These are phyloP conservation scores for Neodiprion pinetum DNA, from an alignment of 1,140 invertebrate species.

Conservation along the genomic window DNA sequence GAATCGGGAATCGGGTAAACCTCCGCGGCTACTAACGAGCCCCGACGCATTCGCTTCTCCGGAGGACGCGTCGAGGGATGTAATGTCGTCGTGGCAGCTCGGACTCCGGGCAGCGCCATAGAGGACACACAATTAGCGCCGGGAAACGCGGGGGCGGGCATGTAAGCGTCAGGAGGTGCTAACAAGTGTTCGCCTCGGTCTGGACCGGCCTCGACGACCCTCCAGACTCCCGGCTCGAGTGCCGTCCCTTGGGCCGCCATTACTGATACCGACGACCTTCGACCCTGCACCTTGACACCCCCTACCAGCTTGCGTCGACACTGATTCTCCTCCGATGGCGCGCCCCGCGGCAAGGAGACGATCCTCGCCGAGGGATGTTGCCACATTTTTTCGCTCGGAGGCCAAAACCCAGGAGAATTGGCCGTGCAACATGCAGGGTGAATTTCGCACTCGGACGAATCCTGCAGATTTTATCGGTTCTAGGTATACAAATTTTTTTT, in stretches of 20 bases:
- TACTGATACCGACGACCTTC: conserved; percentile 40
- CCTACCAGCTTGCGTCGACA: too few species aligned
- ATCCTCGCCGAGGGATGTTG: too few species aligned
- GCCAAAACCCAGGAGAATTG: too few species aligned
- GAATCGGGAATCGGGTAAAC: not conserved
- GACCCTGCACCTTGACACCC: conserved; percentile 40
- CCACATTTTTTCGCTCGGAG: too few species aligned
- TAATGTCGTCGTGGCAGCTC: too few species aligned
- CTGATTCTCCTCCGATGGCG: too few species aligned
- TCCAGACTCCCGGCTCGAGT: conserved; percentile 36
- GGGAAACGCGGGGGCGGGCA: not conserved
- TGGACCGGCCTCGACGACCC: conserved; percentile 27
- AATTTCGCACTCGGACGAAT: not conserved
- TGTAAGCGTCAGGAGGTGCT: conserved; percentile 43
- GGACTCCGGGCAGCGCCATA: too few species aligned
- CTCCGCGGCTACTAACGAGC: not conserved
- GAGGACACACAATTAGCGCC: not conserved
- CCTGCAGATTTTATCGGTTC: too few species aligned
- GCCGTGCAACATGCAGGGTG: not conserved
- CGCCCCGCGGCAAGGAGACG: too few species aligned
- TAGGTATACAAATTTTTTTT: too few species aligned
- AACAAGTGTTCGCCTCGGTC: conserved; percentile 46
- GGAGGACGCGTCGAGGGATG: not conserved
- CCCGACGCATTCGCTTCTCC: not conserved
- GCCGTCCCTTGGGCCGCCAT: conserved; percentile 51